These are phyloP conservation scores for Callopanchax toddi DNA, from an alignment of 2,113 vertebrate species.

Conservation along the genomic window DNA sequence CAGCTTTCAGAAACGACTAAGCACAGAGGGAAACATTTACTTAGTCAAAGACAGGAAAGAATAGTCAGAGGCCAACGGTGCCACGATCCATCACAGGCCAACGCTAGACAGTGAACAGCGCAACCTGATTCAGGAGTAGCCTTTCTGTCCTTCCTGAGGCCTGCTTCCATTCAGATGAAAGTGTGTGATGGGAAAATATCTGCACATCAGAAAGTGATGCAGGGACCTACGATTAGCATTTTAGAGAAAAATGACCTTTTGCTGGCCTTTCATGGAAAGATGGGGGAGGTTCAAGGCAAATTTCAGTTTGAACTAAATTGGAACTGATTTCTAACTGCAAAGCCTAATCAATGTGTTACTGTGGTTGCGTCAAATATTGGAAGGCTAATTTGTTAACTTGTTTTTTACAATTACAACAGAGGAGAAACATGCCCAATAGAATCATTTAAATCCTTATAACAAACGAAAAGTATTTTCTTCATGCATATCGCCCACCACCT, in stretches of 20 bases:
- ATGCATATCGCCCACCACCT: no score
- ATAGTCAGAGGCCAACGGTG: conserved; percentile 62
- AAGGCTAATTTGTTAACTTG: not conserved
- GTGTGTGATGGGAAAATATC: conserved; percentile 13
- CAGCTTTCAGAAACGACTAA: conserved; percentile 58
- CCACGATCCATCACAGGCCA: conserved; percentile 63
- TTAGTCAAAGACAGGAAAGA: conserved; percentile 73
- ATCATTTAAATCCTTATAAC: no score
- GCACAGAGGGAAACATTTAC: conserved; percentile 75
- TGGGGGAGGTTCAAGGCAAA: not conserved
- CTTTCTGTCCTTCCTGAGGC: conserved; percentile 36
- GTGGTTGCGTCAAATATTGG: not conserved
- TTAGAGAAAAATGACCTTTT: conserved; percentile 14
- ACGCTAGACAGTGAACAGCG: conserved; percentile 53
- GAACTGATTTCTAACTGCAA: conserved; percentile 7
- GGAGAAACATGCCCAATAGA: no score
- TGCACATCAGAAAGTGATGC: conserved; percentile 15
- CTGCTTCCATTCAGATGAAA: conserved; percentile 11
- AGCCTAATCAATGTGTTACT: not conserved
- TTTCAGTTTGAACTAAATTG: conserved; percentile 7
- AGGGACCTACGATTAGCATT: conserved; percentile 3
- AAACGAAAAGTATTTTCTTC: no score
- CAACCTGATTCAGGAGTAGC: conserved; percentile 51
- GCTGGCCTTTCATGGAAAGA: conserved; percentile 14
- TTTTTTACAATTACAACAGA: not conserved